Evolutionary conservation across 1,140 invertebrate genomes (phyloP).

Genomic region (Papilio dardanus): DNA sequence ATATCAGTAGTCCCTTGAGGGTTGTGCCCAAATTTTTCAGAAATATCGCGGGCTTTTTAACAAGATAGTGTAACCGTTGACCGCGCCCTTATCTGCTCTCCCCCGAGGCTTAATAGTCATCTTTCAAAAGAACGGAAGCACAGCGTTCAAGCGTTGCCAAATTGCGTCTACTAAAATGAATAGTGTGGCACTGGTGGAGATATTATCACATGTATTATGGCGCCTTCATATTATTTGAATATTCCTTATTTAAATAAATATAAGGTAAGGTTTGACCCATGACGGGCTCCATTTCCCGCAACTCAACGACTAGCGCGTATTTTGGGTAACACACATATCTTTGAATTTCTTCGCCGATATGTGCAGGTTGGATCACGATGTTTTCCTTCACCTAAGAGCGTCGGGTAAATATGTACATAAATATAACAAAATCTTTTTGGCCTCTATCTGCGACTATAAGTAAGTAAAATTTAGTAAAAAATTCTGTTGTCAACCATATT

Average conservation of each 20-base stretch:
- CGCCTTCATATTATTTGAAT: not conserved
- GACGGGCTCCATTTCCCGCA: no score
- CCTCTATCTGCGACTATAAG: no score
- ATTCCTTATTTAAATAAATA: not conserved
- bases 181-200: slow-evolving; percentile 16
- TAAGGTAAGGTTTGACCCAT: not conserved
- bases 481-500: no score
- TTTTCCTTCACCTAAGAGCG: no score
- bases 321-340: no score
- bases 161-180: slow-evolving; percentile 21
- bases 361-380: no score
- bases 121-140: slow-evolving; percentile 31
- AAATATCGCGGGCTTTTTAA: slow-evolving; percentile 19
- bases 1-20: slow-evolving; percentile 22
- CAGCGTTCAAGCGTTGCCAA: slow-evolving; percentile 20
- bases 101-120: slow-evolving; percentile 29
- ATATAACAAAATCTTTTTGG: no score
- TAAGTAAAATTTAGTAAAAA: no score
- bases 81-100: slow-evolving; percentile 17
- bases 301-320: no score
- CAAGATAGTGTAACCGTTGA: slow-evolving; percentile 24
- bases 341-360: no score
- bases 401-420: no score
- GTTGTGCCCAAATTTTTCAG: not conserved
- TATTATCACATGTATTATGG: slow-evolving; percentile 17